Conservation (phyloP, 2,113 vertebrate genomes). For the Phrynocephalus versicolor region DNA sequence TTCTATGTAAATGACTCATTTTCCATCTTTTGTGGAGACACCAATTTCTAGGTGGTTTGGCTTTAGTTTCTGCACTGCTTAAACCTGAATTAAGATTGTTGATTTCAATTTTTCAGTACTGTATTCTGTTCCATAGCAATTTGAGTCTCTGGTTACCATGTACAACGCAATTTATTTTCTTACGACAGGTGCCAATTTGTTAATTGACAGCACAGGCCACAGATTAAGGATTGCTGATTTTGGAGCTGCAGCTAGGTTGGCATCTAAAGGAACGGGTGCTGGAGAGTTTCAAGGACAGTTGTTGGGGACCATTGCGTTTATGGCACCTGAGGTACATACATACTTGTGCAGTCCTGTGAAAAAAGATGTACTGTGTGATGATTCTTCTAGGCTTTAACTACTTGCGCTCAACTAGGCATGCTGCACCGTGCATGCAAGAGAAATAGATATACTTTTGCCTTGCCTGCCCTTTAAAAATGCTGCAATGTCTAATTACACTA, state of each 20-base stretch:
- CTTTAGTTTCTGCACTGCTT: not conserved
- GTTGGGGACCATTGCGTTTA: constrained; percentile 91
- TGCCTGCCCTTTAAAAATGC: constrained; percentile 17
- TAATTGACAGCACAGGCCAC: constrained; percentile 92
- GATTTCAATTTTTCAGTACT: not conserved
- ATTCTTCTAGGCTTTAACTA: not conserved
- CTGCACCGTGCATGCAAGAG: not conserved
- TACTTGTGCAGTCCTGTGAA: constrained; percentile 6
- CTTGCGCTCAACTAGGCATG: too few relatives aligned
- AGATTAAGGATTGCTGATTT: constrained; percentile 90
- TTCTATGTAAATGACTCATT: not conserved
- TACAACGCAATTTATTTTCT: not conserved
- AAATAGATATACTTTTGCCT: not conserved
- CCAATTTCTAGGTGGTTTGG: not conserved
- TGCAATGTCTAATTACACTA: not conserved
- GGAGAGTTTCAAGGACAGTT: constrained; percentile 92
- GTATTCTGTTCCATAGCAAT: not conserved
- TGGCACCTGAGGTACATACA: constrained; percentile 88
- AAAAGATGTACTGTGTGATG: not conserved
- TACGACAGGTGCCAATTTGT: constrained; percentile 86
- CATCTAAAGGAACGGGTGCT: constrained; percentile 90
- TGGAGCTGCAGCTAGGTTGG: constrained; percentile 88
- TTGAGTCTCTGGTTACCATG: not conserved
- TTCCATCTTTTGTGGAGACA: not conserved
- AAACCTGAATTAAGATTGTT: not conserved